Conservation (phyloP, 2,113 vertebrate species). For the Sminthopsis crassicaudata region DNA sequence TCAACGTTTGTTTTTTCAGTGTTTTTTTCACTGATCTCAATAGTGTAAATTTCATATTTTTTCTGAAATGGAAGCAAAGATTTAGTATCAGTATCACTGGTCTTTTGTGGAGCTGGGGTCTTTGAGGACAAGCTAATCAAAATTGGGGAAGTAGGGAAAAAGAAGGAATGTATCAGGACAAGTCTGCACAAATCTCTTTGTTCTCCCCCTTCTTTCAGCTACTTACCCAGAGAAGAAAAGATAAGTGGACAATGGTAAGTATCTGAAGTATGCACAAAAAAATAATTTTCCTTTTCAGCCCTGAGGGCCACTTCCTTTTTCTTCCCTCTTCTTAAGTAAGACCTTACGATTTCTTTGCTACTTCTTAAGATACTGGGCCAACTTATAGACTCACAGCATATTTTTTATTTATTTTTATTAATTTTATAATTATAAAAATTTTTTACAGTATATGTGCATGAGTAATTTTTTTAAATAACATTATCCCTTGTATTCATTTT, state of each 20-base stretch:
- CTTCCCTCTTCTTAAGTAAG: not conserved
- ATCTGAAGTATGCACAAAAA: not conserved
- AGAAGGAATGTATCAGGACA: too few relatives aligned
- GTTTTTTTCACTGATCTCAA: constrained; percentile 82
- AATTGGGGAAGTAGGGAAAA: too few relatives aligned
- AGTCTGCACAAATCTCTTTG: not conserved
- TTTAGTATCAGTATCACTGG: not conserved
- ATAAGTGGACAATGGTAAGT: not conserved
- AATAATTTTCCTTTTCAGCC: not conserved
- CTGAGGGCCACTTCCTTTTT: not conserved
- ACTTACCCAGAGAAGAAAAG: not conserved
- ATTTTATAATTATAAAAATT: too few relatives aligned
- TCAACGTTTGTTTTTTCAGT: constrained; percentile 47
- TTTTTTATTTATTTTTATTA: too few relatives aligned
- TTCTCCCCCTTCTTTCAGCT: too few relatives aligned
- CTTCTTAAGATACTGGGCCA: not conserved
- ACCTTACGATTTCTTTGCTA: not conserved
- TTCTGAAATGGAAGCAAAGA: constrained; percentile 77
- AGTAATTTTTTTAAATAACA: too few relatives aligned
- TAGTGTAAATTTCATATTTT: constrained; percentile 78
- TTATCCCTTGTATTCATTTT: too few relatives aligned
- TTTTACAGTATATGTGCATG: too few relatives aligned
- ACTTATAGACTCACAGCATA: too few relatives aligned
- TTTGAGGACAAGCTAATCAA: not conserved
- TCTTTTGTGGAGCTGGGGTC: not conserved